Base-by-base conservation (phyloP, 1,140 invertebrate genomes). In the Ruditapes philippinarum region DNA sequence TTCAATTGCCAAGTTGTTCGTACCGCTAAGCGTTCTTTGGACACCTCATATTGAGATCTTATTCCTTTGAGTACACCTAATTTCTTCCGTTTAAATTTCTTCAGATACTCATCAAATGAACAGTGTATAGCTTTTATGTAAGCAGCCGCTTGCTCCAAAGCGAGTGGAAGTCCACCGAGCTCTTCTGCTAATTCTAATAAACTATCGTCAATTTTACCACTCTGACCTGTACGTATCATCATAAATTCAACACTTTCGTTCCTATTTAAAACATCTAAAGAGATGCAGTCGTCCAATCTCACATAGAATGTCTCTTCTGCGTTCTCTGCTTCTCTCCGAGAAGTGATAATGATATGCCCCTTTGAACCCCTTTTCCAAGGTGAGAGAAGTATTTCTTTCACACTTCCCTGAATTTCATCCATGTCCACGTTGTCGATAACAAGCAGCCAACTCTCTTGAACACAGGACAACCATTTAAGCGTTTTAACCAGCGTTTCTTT, bases 121-220 rank as follows among this genome's bases (percentile, higher is more conserved):
- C 80, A 84, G 14, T 73, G 65, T n/a, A 68, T 14, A 40, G 7
- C 31, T 65, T 89, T 89, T 9, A 89, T 89, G 49, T 89, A 57
- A 14, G 87, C 80, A 62, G 60, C 87, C 4, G 88, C 88, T 89
- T 89, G 88, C 51, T 89, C 88, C 36, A 89, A 51, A 14, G 81
- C 88, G 4, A 89, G 74, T 3, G 88, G 88, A 11, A 89, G 62
- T 38, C 88, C 88, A 19, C 73, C 88, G 40, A 89, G 81, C 38
- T 89, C 81, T 40, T 33, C 33, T 36, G 42, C 42, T 1, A 89
- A 31, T 11, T 11, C 12, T 51, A 83, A 45, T 5, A 76, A 19
- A 3, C n/a, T 65, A 22, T 62, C 33, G 14, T 62, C 42, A 9
- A 38, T 9, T 12, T 65, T 45, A 40, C 36, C n/a, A 5, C 40